A percentile compares a stretch with the other conserved stretches of the same genome.
phyloP scores from a whole-genome alignment of 2,113 vertebrate genomes.

The Diadophis punctatus region DNA sequence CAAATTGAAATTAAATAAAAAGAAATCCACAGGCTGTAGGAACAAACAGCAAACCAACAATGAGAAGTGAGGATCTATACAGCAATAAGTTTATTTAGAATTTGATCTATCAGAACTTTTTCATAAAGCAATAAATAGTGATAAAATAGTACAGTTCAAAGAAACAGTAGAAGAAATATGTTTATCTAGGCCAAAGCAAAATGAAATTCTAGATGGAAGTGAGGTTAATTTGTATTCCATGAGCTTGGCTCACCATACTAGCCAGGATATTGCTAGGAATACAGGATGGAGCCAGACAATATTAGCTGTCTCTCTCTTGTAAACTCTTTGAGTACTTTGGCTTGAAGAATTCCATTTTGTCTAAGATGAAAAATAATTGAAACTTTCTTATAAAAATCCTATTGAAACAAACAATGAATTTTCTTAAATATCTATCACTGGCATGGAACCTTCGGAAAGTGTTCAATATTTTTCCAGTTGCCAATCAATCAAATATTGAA shows the following conservation, averaged over 20 bases:
- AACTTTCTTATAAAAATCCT: background rate
- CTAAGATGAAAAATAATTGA: background rate
- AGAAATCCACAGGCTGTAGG: background rate
- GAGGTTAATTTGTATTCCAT: background rate
- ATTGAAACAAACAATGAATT: background rate
- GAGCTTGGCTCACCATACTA: background rate
- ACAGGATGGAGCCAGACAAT: background rate
- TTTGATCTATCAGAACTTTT: background rate
- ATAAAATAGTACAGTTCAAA: background rate
- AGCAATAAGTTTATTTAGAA: background rate
- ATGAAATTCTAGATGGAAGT: background rate
- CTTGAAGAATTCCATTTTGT: background rate
- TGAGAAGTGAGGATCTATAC: background rate
- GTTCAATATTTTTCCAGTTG: background rate
- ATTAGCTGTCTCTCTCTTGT: background rate
- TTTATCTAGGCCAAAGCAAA: background rate
- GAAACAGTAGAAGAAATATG: background rate
- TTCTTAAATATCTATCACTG: background rate
- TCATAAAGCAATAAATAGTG: background rate
- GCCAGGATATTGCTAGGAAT: background rate
- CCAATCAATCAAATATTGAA: background rate
- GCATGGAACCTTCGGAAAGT: background rate
- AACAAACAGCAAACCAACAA: background rate
- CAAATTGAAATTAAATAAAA: background rate
- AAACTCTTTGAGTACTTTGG: background rate